These are phyloP conservation scores for Percina caprodes DNA, from an alignment of 2,113 vertebrate species.

Conservation along the genomic window DNA sequence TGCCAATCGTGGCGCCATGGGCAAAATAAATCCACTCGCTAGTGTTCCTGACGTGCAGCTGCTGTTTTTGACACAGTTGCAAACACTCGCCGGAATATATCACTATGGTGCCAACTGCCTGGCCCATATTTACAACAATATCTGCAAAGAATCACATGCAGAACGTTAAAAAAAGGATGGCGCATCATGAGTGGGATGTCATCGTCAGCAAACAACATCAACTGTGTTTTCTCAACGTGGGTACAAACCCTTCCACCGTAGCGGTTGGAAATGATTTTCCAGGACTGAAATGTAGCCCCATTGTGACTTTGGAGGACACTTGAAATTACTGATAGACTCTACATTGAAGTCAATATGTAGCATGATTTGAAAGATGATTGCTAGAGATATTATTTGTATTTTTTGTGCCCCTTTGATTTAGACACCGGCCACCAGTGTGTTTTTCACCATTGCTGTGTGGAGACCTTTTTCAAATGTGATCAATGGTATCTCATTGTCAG, in stretches of 20 bases:
- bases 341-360: conserved; percentile 6
- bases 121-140: conserved; percentile 22
- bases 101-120: conserved; percentile 55
- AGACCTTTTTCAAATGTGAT: conserved; percentile 54
- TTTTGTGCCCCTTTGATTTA: conserved; percentile 44
- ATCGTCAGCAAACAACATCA: neutral
- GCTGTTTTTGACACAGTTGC: conserved; percentile 63
- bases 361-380: conserved; percentile 16
- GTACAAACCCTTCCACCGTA: neutral
- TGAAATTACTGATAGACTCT: conserved; percentile 34
- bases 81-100: conserved; percentile 59
- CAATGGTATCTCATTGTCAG: conserved; percentile 44
- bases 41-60: conserved; percentile 50
- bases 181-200: conserved; percentile 15
- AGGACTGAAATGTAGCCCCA: conserved; percentile 26
- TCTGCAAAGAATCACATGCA: conserved; percentile 47
- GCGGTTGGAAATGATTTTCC: conserved; percentile 1
- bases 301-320: conserved; percentile 32
- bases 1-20: conserved; percentile 21
- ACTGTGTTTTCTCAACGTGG: neutral
- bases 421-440: conserved; percentile 34
- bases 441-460: conserved; percentile 50
- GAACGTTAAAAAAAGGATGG: conserved; percentile 47
- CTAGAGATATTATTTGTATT: conserved; percentile 28
- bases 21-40: conserved; percentile 34